These are phyloP conservation scores for Asteroscopus sphinx DNA, from an alignment of 2,888 invertebrate species.

Conservation along the genomic window DNA sequence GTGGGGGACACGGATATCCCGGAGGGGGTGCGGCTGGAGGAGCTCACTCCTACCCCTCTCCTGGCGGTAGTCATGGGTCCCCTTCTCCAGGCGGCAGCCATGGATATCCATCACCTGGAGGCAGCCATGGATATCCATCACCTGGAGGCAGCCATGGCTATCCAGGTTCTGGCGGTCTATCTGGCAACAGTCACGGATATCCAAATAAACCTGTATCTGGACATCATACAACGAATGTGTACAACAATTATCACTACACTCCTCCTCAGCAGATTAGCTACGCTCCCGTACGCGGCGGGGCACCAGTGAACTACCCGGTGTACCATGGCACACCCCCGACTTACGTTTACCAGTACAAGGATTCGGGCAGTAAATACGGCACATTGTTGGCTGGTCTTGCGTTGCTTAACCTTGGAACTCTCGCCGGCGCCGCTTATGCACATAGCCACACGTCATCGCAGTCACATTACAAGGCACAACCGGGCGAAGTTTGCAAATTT, in stretches of 20 bases:
- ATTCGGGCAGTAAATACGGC: slow-evolving; percentile 84
- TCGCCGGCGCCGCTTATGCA: slow-evolving; percentile 73
- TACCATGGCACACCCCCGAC: slow-evolving; percentile 79
- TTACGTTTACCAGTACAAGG: slow-evolving; percentile 81
- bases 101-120: slow-evolving; percentile 30
- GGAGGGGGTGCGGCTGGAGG: too few relatives aligned
- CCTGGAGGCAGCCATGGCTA: slow-evolving; percentile 10
- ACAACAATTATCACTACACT: slow-evolving; percentile 79
- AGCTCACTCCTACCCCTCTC: slow-evolving; percentile 49
- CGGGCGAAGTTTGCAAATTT: slow-evolving; percentile 82
- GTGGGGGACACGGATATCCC: slow-evolving; percentile 64
- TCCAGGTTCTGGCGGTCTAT: slow-evolving; percentile 25
- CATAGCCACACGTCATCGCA: slow-evolving; percentile 46
- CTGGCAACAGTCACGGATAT: slow-evolving; percentile 43
- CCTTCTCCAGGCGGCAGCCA: slow-evolving; percentile 53
- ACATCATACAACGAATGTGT: slow-evolving; percentile 67
- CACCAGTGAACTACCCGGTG: slow-evolving; percentile 75
- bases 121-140: slow-evolving; percentile 33
- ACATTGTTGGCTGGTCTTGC: slow-evolving; percentile 81
- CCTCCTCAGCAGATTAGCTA: slow-evolving; percentile 82
- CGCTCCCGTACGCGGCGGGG: slow-evolving; percentile 70
- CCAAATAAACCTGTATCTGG: slow-evolving; percentile 50
- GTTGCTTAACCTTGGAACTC: slow-evolving; percentile 80
- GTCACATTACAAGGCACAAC: slow-evolving; percentile 71
- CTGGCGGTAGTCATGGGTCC: slow-evolving; percentile 55